These are phyloP conservation scores for Timandra comae DNA, from an alignment of 2,888 invertebrate species.

Conservation along the genomic window DNA sequence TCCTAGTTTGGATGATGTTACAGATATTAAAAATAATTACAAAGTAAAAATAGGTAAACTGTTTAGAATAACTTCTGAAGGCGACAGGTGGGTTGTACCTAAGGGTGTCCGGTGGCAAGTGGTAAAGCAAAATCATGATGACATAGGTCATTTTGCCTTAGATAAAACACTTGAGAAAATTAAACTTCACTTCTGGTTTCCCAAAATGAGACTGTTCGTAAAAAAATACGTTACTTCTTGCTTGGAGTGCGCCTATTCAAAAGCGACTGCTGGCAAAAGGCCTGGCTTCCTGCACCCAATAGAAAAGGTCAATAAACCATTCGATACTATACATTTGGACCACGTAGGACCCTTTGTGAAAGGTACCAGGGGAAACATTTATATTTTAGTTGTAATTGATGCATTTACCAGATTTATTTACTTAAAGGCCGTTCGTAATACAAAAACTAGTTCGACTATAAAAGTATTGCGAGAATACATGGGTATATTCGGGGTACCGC, in stretches of 20 bases:
- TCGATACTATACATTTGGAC: conserved; percentile 20
- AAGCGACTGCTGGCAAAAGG: conserved; percentile 11
- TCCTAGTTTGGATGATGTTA: background rate
- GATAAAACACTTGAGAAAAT: conserved; percentile 12
- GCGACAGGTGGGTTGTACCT: conserved; percentile 21
- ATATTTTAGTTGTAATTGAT: conserved; percentile 6
- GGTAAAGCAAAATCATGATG: conserved; percentile 19
- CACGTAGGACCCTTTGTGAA: conserved; percentile 10
- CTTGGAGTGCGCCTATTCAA: conserved; percentile 4
- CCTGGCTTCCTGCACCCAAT: conserved; percentile 22
- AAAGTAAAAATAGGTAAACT: background rate
- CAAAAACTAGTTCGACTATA: background rate
- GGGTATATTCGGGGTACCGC: background rate
- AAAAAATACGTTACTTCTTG: background rate
- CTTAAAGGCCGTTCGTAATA: background rate
- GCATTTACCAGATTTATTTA: background rate
- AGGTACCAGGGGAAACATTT: conserved; percentile 6
- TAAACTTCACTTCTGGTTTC: background rate
- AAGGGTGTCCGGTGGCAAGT: conserved; percentile 21
- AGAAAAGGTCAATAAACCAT: conserved; percentile 13
- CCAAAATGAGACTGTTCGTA: background rate
- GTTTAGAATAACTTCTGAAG: background rate
- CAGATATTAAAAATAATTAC: background rate
- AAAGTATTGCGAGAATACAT: background rate
- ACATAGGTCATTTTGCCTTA: conserved; percentile 19